Percentiles rank a stretch among this genome's conserved stretches.
phyloP scores from a whole-genome alignment of 2,888 invertebrate genomes.

The Caenorhabditis panamensis region DNA sequence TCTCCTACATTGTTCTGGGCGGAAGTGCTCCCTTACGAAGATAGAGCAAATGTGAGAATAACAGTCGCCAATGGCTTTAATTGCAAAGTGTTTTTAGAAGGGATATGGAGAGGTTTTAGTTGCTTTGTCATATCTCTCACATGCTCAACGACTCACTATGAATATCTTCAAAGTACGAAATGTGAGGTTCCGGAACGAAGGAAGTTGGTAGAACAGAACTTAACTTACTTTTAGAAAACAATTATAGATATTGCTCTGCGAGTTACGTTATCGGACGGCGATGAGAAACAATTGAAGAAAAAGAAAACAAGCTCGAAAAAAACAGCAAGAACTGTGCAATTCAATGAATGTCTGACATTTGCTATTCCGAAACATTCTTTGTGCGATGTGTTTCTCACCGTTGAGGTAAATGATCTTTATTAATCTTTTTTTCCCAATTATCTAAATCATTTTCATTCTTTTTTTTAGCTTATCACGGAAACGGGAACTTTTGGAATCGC shows the following conservation, averaged over 20 bases:
- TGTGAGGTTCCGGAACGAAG: slow-evolving; percentile 79
- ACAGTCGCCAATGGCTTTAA: too few relatives aligned
- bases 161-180: slow-evolving; percentile 85
- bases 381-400: slow-evolving; percentile 76
- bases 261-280: slow-evolving; percentile 72
- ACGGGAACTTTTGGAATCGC: slow-evolving; percentile 80
- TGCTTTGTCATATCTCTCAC: slow-evolving; percentile 84
- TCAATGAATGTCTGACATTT: slow-evolving; percentile 80
- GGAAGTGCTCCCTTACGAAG: slow-evolving; percentile 80
- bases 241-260: slow-evolving; percentile 76
- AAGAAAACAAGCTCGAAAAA: slow-evolving; percentile 79
- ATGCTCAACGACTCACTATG: slow-evolving; percentile 85
- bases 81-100: slow-evolving; percentile 78
- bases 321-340: slow-evolving; percentile 73
- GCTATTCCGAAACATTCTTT: slow-evolving; percentile 76
- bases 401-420: slow-evolving; percentile 73
- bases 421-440: too few relatives aligned
- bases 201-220: slow-evolving; percentile 47
- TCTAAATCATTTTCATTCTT: slow-evolving; percentile 2
- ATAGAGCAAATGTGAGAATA: slow-evolving; percentile 35
- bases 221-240: too few relatives aligned
- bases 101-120: slow-evolving; percentile 85
- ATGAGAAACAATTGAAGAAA: slow-evolving; percentile 76
- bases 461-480: slow-evolving; percentile 77
- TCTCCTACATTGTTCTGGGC: slow-evolving; percentile 81